Base-by-base conservation (phyloP, 2,888 invertebrate genomes). In the Plusia festucae region DNA sequence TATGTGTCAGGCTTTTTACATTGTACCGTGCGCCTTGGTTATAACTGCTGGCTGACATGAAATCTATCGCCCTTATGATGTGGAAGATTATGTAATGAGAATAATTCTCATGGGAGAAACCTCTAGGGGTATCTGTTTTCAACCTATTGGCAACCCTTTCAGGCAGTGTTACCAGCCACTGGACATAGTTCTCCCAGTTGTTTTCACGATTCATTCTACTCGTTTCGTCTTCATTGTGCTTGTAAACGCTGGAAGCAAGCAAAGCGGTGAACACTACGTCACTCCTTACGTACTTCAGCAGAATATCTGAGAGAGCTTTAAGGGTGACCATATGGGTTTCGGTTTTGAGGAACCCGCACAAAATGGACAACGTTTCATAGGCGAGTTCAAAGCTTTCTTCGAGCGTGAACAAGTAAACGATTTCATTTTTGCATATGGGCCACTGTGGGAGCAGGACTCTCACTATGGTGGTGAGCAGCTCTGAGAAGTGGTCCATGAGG, bases 131-230 rank as follows among this genome's bases (percentile, higher is more conserved):
- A 32, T 96, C 91, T 1, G 91, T 92, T 69, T 96, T 90, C 30
- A 96, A 78, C 78, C 95, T 95, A 84, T 98, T 98, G 9, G 97
- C 97, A 51, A 98, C 91, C 74, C 97, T 93, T 79, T 95, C 96
- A 0, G 98, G 98, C 58, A 98, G 80, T 1, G 97, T 97, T 8
- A 96, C 90, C 59, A 98, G 80, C 54, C 96, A 80, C 82, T 97
- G 97, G 0, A 97, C 93, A 22, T 95, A 96, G 40, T 91, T 93
- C 67, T 95, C 93, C 95, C 96, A 96, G 2, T 92, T 89, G 0
- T 75, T 70, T 46, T 84, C 83, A 0, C 79, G 73, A 49, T 76
- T 69, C 32, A 84, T 84, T 16, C 67, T 75, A 7, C 82, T 80
- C 60, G 71, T 72, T 0, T 74, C 70, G 0, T 86, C 83, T 0